Evolutionary conservation across 2,888 invertebrate genomes (phyloP), one percentile per base, ranked within the genome.

Genomic region (Troides aeacus): DNA sequence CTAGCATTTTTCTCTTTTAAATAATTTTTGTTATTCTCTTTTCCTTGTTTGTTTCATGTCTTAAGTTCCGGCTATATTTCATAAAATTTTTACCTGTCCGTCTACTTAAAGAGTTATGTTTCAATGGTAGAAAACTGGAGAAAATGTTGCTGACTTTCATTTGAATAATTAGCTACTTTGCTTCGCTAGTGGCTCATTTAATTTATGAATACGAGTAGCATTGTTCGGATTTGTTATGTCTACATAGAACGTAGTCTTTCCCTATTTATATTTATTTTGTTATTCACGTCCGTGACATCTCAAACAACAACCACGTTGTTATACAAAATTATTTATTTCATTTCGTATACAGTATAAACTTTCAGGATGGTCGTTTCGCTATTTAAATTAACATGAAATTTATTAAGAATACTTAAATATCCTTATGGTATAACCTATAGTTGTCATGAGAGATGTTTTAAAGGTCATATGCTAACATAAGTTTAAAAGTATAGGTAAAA

Each of bases 181-280:
- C 62, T 68, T 57, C 24, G 6, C 56, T 62, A 67, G 62, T 62
- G 56, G 62, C 36, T 62, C 46, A 68, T 68, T 67, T 70, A 63
- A 66, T 66, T 70, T 64, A 61, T 59, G 23, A 64, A 64, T 42
- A 72, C 24, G 63, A 50, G 61, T 36, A 66, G 58, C 65, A 69
- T 69, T 68, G 66, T 61, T 59, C 53, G 58, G 42, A 61, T 62
- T 60, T 65, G 62, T 53, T 66, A 42, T 61, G 53, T 46, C n/a
- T 30, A 69, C 68, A 64, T 30, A 71, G 65, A 69, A 71, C 21
- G 53, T 65, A 12, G 23, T 3, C 2, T 57, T 67, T 18, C 30
- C 57, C 3, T 17, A 6, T 15, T 50, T 63, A 30, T 63, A 63
- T 64, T 50, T 60, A 39, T 59, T 68, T 56, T 63, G 23, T 62